Evolutionary conservation across 2,797 vertebrate genomes (phyloP), one percentile per base, ranked within the genome.

Genomic region (Scolopax bukidnonensis): DNA sequence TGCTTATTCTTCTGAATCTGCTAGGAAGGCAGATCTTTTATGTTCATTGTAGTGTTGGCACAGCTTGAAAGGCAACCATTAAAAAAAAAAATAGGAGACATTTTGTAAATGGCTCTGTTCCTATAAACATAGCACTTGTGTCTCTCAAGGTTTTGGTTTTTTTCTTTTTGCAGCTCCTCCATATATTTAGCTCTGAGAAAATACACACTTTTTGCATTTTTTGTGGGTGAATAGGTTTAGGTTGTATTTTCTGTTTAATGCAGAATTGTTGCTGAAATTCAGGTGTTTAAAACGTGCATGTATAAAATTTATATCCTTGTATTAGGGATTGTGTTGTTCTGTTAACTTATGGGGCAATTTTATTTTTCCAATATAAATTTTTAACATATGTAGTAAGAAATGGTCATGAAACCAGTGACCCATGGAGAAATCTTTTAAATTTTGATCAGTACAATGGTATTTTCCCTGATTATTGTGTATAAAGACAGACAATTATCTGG

Each of bases 1-100:
- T 96, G 84, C 92, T 96, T 93, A 88, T 93, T 94, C 77, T 97
- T 95, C 89, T 87, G 73, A 95, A 94, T 95, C 43, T 97, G 95
- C 95, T 87, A 92, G 65, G 60, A 64, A 87, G 60, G 87, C 94
- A 95, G 64, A 81, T 93, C 89, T 95, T 97, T 96, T 96, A 80
- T 95, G 75, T 92, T 88, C 2, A 0, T 57, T 86, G 56, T 93
- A 84, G 45, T 89, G 70, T 83, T 97, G 96, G 94, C 95, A 95
- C 75, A 90, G 81, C 91, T 95, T 97, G 93, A 97, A 97, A 96
- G 76, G 82, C 89, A 81, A 59, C 83, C 81, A 53, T 89, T 87
- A 11, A 20, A 48, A 23, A 76, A 63, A 71, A 53, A 61, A 57
- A 70, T 41, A 61, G 67, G 28, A 79, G 32, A 16, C 53, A 56